Evolutionary conservation across 2,113 vertebrate species (phyloP).

Genomic region (Pseudonaja textilis): DNA sequence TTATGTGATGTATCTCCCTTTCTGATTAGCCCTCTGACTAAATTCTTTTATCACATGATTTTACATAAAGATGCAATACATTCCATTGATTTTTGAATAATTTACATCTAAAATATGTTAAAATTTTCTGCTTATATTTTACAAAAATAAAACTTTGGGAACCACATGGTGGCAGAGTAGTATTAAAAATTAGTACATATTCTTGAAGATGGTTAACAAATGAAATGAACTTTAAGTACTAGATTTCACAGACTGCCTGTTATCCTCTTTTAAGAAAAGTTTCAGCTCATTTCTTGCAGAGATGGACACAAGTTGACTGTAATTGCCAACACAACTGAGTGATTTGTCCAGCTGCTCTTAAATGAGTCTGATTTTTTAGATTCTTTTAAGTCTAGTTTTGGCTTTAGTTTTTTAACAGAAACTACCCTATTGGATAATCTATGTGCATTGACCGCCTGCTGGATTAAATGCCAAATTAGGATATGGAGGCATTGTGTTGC

Average conservation of each 20-base stretch:
- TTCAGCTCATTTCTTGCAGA: not conserved
- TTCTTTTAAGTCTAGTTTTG: not conserved
- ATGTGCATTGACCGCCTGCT: not conserved
- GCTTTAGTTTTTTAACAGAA: not conserved
- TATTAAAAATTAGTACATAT: conserved; percentile 49
- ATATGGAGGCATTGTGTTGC: not conserved
- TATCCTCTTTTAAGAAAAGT: not conserved
- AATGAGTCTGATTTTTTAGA: not conserved
- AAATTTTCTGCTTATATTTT: conserved; percentile 11
- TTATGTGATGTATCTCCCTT: not conserved
- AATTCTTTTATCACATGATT: not conserved
- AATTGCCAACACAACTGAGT: not conserved
- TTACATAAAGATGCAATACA: not conserved
- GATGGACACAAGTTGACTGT: not conserved
- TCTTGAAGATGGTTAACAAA: not conserved
- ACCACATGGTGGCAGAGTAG: conserved; percentile 72
- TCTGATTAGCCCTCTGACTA: not conserved
- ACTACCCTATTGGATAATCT: not conserved
- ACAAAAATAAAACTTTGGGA: not conserved
- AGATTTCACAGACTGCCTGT: not conserved
- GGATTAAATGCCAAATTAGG: not conserved
- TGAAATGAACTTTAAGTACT: not conserved
- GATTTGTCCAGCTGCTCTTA: not conserved
- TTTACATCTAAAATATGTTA: not conserved
- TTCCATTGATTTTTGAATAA: not conserved